Base-by-base conservation (phyloP, 2,797 vertebrate genomes). In the Crax fasciolata region DNA sequence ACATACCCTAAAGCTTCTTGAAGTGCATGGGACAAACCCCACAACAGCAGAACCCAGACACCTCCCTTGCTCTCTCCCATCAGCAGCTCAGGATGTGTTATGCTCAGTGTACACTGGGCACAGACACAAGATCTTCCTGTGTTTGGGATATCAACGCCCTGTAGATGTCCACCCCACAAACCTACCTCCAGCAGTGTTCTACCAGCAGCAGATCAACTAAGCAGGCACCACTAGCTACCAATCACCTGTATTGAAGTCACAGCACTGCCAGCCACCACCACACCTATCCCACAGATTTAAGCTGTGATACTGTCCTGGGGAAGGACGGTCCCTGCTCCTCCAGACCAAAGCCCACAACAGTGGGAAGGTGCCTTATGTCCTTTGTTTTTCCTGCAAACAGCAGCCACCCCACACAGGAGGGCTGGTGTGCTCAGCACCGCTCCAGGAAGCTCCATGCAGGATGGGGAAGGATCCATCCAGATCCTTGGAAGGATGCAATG, bases 1-100 rank as follows among this genome's bases (percentile, higher is more conserved):
- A 1, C n/a, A 3, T 8, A 32, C 7, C 11, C 49, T 27, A 8
- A 4, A 2, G 24, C 1, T 35, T 71, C 63, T 14, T 10, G 23
- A 73, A 68, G 20, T 1, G 2, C 4, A 3, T 5, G 39, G 38
- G 46, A 54, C 35, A 41, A 66, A 87, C 16, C 8, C n/a, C 55
- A 61, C 27, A 23, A 2, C 2, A 35, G 3, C 1, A 6, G 70
- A 65, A 89, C 8, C 25, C 55, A 43, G n/a, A 41, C 3, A 15
- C 30, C 18, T 43, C 28, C 19, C 9, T 43, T 11, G 5, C n/a
- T 23, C 32, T 54, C 41, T 35, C n/a, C 55, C 9, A 54, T 58
- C 46, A 30, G 43, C 52, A 35, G 27, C 13, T 39, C 5, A 0
- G 23, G 18, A 15, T 13, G 11, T 6, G 11, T 55, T 32, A 21